Conservation (phyloP, 2,797 vertebrate species). For the Myotis planiceps region DNA sequence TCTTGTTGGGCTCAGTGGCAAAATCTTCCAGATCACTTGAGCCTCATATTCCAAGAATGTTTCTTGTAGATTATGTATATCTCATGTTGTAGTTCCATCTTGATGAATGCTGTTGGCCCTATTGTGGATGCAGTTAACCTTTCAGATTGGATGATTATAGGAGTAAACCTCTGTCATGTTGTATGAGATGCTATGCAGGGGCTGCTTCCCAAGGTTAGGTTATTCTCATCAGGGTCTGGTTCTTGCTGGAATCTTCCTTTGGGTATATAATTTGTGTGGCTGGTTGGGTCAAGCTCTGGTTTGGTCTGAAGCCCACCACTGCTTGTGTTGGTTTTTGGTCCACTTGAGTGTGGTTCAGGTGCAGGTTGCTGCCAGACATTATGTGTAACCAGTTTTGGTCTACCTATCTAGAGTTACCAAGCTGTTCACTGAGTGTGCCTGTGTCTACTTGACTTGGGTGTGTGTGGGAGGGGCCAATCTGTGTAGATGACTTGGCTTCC, state of each 20-base stretch:
- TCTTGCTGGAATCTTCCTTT: background rate
- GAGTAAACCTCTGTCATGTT: background rate
- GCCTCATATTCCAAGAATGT: background rate
- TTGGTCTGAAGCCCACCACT: too few relatives aligned
- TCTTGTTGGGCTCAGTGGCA: background rate
- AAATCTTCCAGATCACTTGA: background rate
- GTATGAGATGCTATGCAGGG: background rate
- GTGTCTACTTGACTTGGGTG: too few relatives aligned
- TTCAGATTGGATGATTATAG: background rate
- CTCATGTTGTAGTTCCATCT: background rate
- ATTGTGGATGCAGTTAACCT: background rate
- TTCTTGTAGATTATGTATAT: background rate
- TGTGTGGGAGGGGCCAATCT: too few relatives aligned
- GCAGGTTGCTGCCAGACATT: too few relatives aligned
- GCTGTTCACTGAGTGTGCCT: too few relatives aligned
- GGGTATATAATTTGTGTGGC: background rate
- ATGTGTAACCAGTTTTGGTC: too few relatives aligned
- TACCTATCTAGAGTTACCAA: too few relatives aligned
- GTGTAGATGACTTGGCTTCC: too few relatives aligned
- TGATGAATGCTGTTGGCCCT: background rate
- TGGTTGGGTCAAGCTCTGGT: background rate
- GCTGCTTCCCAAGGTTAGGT: background rate
- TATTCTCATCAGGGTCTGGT: background rate
- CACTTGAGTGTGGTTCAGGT: too few relatives aligned
- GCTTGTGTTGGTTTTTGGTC: background rate